Percentiles rank a stretch among this genome's conserved stretches.
phyloP scores from a whole-genome alignment of 92 coral and sea anemone species.

The Bergia sp. region DNA sequence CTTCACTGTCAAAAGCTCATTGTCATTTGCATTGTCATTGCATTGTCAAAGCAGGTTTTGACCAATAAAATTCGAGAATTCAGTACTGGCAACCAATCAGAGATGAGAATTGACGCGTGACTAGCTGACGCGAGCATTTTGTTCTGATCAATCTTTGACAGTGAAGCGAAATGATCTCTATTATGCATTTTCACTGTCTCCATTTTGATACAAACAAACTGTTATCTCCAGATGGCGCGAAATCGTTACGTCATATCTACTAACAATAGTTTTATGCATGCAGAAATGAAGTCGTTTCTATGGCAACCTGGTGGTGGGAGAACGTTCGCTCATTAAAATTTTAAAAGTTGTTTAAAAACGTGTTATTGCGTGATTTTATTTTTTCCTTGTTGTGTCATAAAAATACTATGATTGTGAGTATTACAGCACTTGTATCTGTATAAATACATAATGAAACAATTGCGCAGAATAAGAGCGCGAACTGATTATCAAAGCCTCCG shows the following conservation, averaged over 20 bases:
- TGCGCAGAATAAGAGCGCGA: slow-evolving; percentile 7
- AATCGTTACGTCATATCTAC: slow-evolving; percentile 4
- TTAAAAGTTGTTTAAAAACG: slow-evolving; percentile 1
- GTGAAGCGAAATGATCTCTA: slow-evolving; percentile 5
- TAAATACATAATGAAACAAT: slow-evolving; percentile 1
- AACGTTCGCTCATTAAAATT: slow-evolving; percentile 3
- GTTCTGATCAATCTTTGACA: background rate
- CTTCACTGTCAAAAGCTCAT: too few relatives aligned
- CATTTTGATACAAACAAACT: background rate
- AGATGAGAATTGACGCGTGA: too few relatives aligned
- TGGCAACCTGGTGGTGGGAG: slow-evolving; percentile 9
- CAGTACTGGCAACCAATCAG: background rate
- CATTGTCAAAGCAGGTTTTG: too few relatives aligned
- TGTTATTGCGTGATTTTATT: slow-evolving; percentile 2
- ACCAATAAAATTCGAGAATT: too few relatives aligned
- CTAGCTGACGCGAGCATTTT: too few relatives aligned
- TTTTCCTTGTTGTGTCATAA: slow-evolving; percentile 3
- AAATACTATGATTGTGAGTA: slow-evolving; percentile 2
- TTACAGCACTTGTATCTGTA: slow-evolving; percentile 4
- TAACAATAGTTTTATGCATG: slow-evolving; percentile 6
- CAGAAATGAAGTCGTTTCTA: slow-evolving; percentile 5
- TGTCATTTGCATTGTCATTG: too few relatives aligned
- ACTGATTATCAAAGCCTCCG: slow-evolving; percentile 6
- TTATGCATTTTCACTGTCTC: slow-evolving; percentile 4
- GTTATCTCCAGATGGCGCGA: slow-evolving; percentile 11